These are phyloP conservation scores for Hydrolagus affinis DNA, from an alignment of 2,113 vertebrate genomes.

Conservation along the genomic window DNA sequence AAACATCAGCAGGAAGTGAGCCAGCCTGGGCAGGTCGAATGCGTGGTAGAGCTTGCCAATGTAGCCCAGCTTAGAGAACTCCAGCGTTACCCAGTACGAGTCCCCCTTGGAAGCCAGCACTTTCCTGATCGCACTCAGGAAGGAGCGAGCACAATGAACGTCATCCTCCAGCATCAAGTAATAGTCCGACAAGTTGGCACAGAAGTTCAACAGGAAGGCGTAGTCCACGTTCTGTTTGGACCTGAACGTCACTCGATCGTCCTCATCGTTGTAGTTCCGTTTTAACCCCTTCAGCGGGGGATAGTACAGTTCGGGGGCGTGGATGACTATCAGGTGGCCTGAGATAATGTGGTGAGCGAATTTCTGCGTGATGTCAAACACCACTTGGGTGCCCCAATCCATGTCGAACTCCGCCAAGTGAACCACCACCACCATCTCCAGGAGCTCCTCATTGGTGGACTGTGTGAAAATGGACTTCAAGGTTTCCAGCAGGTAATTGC, in stretches of 20 bases:
- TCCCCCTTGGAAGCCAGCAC: conserved; percentile 42
- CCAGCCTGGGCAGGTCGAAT: conserved; percentile 58
- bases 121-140: conserved; percentile 55
- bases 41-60: conserved; percentile 76
- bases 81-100: conserved; percentile 64
- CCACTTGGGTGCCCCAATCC: conserved; percentile 48
- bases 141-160: conserved; percentile 52
- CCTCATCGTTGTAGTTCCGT: conserved; percentile 53
- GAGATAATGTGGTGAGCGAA: conserved; percentile 53
- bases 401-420: conserved; percentile 60
- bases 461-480: conserved; percentile 66
- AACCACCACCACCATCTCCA: conserved; percentile 68
- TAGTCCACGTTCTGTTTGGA: conserved; percentile 77
- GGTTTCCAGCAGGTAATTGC: conserved; percentile 59
- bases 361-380: conserved; percentile 36
- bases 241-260: conserved; percentile 61
- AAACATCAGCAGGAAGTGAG: conserved; percentile 71
- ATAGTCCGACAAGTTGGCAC: conserved; percentile 60
- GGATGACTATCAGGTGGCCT: conserved; percentile 62
- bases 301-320: conserved; percentile 45
- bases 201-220: conserved; percentile 66
- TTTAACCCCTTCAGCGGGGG: conserved; percentile 56
- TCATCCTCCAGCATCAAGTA: conserved; percentile 78
- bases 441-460: conserved; percentile 58
- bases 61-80: conserved; percentile 75